A percentile compares a stretch with the other conserved stretches of the same genome.
These are phyloP conservation scores for Troglohyphantes excavatus DNA, from an alignment of 2,888 invertebrate genomes.

Conservation along the genomic window DNA sequence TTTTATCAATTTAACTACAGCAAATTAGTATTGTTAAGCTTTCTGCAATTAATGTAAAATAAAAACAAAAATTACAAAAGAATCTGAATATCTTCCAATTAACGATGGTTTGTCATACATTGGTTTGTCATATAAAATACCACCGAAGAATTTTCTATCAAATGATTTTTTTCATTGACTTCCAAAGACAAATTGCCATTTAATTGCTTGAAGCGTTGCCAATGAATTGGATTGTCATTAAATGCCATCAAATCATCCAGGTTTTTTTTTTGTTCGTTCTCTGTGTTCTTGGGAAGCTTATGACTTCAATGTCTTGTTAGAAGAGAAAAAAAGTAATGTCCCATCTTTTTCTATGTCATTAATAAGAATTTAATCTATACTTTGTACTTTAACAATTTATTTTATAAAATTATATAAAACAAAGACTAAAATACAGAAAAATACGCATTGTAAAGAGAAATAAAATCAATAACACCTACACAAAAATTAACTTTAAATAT, in stretches of 20 bases:
- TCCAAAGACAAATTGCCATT: neutral
- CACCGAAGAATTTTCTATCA: neutral
- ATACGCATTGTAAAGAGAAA: too few relatives aligned
- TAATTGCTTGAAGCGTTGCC: neutral
- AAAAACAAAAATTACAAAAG: neutral
- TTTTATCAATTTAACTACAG: too few relatives aligned
- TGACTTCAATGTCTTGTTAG: neutral
- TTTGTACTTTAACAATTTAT: too few relatives aligned
- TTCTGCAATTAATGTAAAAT: too few relatives aligned
- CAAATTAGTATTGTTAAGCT: too few relatives aligned
- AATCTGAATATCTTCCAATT: neutral
- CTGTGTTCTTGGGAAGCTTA: neutral
- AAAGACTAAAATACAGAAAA: too few relatives aligned
- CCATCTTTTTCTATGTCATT: too few relatives aligned
- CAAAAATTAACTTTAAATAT: too few relatives aligned
- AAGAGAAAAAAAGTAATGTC: neutral
- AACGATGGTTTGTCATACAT: neutral
- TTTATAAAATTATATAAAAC: too few relatives aligned
- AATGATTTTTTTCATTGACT: conserved; percentile 2
- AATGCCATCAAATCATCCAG: neutral
- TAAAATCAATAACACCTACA: too few relatives aligned
- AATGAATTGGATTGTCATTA: neutral
- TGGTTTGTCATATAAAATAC: neutral
- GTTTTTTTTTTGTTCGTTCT: neutral
- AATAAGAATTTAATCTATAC: too few relatives aligned